These are phyloP conservation scores for Drosophila nr. perissopoda DNA, from an alignment of 2,888 invertebrate genomes.

Conservation along the genomic window DNA sequence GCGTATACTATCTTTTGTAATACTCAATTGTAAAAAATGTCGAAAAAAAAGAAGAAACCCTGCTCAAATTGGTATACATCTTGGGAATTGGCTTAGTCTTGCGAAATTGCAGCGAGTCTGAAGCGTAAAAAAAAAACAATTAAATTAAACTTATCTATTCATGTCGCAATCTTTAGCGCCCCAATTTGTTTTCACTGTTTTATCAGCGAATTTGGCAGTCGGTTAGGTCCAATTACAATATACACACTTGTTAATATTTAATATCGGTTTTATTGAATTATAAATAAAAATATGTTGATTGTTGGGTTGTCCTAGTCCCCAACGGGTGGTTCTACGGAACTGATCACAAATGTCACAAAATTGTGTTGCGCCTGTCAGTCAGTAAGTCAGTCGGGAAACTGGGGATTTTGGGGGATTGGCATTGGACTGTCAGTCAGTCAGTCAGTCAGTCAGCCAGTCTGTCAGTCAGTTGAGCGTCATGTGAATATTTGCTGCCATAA, in stretches of 20 bases:
- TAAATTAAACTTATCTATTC: not conserved
- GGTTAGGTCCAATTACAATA: not conserved
- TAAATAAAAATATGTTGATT: constrained; percentile 43
- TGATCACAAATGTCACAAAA: constrained; percentile 61
- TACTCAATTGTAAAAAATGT: not conserved
- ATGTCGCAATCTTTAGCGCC: not conserved
- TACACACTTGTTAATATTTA: constrained; percentile 11
- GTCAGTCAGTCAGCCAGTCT: constrained; percentile 28
- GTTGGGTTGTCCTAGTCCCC: constrained; percentile 23
- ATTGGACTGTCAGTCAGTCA: constrained; percentile 32
- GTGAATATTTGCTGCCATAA: constrained; percentile 67
- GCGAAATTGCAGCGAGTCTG: not conserved
- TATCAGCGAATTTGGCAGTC: not conserved
- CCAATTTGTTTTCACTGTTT: not conserved
- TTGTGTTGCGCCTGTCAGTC: constrained; percentile 48
- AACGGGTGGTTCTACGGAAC: constrained; percentile 38
- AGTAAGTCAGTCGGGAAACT: constrained; percentile 23
- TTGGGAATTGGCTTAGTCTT: not conserved
- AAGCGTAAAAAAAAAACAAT: not conserved
- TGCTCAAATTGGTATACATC: not conserved
- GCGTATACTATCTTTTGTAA: not conserved
- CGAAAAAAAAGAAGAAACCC: not conserved
- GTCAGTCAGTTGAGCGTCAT: constrained; percentile 41
- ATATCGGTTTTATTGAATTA: constrained; percentile 52
- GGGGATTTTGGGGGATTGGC: not conserved